Evolutionary conservation across 2,113 vertebrate species (phyloP), one percentile per base, ranked within the genome.

Genomic region (Heteronetta atricapilla): DNA sequence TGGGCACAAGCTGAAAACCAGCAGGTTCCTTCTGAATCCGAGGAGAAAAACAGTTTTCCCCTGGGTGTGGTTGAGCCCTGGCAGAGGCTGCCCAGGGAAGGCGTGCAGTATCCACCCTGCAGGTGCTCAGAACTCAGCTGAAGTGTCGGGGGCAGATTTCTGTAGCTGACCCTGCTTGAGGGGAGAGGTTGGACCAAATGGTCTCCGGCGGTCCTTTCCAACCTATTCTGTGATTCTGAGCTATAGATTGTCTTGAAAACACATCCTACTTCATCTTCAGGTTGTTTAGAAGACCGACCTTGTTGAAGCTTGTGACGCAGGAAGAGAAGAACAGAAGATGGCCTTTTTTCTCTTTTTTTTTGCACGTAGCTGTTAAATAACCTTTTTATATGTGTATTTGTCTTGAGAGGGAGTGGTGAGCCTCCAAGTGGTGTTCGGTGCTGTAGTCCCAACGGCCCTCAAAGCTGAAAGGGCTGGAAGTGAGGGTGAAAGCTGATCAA

Each of bases 51-150:
- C 10, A 6, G 3, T 62, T 62, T 33, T 22, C 14, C 14, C 22
- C 13, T 23, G 8, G 33, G 50, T 31, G 23, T 38, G 28, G 44
- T 3, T 46, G 70, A 68, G 55, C 70, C 2, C 33, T 44, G 52
- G 26, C 19, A 58, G 73, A 73, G 34, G 12, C 28, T 60, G 36
- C 28, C 0, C 3, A 53, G 44, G 0, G 3, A 33, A 22, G 34
- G 2, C 44, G 19, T 21, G 44, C 36, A 53, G 36, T 42, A 31
- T 42, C 17, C 5, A 0, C 52, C 52, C 44, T 31, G 60, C 33
- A 60, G 82, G 5, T 38, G n/a, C 0, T 31, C 60, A n/a, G 2
- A 59, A 58, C 31, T 16, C 2, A 1, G 13, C 42, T 13, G 36
- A 44, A 36, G 5, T 11, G n/a, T 26, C 20, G 2, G 13, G 72